These are phyloP conservation scores for Cnemophilus loriae DNA, from an alignment of 2,113 vertebrate genomes.

Conservation along the genomic window DNA sequence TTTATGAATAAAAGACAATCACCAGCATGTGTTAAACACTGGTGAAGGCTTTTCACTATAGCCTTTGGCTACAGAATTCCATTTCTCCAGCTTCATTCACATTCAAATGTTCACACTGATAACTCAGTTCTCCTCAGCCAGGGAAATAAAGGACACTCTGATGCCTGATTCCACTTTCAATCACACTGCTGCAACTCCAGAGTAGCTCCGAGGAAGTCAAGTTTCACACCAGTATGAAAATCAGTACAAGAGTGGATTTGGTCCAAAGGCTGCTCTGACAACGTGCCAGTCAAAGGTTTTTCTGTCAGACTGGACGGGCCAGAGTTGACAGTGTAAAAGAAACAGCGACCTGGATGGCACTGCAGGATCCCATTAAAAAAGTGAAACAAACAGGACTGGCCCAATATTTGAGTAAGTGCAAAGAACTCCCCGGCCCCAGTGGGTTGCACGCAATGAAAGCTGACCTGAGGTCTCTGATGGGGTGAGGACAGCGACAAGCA, in stretches of 20 bases:
- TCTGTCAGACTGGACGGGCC: neutral
- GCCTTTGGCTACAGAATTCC: constrained; percentile 49
- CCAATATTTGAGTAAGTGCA: neutral
- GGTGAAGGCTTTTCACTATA: neutral
- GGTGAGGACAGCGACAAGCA: neutral
- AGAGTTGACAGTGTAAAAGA: neutral
- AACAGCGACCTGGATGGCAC: neutral
- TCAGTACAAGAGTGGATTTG: neutral
- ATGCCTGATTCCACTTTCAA: constrained; percentile 12
- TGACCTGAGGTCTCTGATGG: neutral
- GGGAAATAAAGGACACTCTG: constrained; percentile 7
- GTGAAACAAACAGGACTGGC: neutral
- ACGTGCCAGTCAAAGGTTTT: rapidly evolving
- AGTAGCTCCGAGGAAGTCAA: neutral
- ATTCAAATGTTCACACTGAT: constrained; percentile 52
- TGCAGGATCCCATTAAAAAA: neutral
- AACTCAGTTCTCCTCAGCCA: constrained; percentile 25
- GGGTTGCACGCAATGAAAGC: rapidly evolving
- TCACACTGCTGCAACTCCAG: neutral
- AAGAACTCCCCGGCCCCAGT: rapidly evolving
- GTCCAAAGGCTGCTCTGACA: neutral
- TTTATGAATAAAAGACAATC: constrained; percentile 20
- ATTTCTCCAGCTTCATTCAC: constrained; percentile 44
- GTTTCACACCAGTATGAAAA: neutral
- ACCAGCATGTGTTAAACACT: neutral